Conservation (phyloP, 2,888 invertebrate genomes). For the Choristoneura rosaceana region DNA sequence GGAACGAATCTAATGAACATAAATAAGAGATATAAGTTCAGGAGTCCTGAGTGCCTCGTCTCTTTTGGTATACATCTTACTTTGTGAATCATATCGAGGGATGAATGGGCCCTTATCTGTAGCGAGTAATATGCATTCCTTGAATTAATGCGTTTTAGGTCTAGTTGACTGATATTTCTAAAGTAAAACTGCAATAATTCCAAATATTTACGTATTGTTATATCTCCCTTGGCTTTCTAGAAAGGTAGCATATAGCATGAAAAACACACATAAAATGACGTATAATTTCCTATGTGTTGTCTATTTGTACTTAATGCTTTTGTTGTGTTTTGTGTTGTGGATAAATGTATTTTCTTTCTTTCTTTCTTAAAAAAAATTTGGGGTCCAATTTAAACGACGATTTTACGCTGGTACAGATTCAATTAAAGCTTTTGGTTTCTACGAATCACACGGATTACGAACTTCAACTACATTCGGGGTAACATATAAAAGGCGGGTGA, state of each 20-base stretch:
- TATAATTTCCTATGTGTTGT: too few relatives aligned
- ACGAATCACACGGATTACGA: conserved; percentile 53
- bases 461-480: conserved; percentile 61
- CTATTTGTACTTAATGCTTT: too few relatives aligned
- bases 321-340: too few relatives aligned
- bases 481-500: conserved; percentile 64
- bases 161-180: not conserved
- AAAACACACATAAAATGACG: too few relatives aligned
- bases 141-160: not conserved
- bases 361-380: not conserved
- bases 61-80: conserved; percentile 59
- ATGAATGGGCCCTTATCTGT: conserved; percentile 42
- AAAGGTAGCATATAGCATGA: not conserved
- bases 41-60: conserved; percentile 55
- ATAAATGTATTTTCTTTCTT: too few relatives aligned
- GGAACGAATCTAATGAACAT: conserved; percentile 75
- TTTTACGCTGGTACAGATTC: conserved; percentile 11
- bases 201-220: not conserved
- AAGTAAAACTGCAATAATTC: not conserved
- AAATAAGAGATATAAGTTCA: conserved; percentile 72
- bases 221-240: not conserved
- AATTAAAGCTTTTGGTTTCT: conserved; percentile 26
- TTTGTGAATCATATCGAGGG: conserved; percentile 48
- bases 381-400: not conserved
- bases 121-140: conserved; percentile 9